Base-by-base conservation (phyloP, 1,140 invertebrate genomes). In the Leptopilina clavipes region DNA sequence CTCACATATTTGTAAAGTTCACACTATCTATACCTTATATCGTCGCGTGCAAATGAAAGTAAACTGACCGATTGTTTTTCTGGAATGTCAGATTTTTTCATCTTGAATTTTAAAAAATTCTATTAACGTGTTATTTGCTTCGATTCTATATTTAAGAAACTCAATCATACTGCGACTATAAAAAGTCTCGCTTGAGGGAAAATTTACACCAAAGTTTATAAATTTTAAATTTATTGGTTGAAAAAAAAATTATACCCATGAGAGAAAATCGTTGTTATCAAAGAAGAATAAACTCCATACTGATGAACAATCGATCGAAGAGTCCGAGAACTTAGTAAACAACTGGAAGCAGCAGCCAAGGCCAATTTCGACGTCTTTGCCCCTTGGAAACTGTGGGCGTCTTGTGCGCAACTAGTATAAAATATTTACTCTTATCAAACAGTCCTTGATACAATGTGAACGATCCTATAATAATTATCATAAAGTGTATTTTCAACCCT, bases 351-450 rank as follows among this genome's bases (percentile, higher is more conserved):
- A 52, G 48, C 14, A 52, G 48, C 48, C 48, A 52, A 52, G 48
- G 48, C 48, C 48, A 52, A 52, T 52, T 52, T 52, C 48, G 48
- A 52, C 48, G 48, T 52, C 48, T 52, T 52, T 52, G 48, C 48
- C 48, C 48, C 14, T 17, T 52, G 48, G 3, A 52, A 5, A 52
- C 7, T n/a, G 48, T 52, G 48, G 48, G 48, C 48, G 48, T 52
- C 3, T 52, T 52, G n/a, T 52, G 48, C 48, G 14, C 48, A 40
- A 40, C 37, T 9, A 14, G 45, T 48, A 14, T 2, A 48, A 48
- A 48, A 17, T 52, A 52, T 52, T 6, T 52, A 3, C 17, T 52
- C 8, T 52, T 52, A 52, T 52, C 45, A 12, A 48, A 14, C 45
- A 12, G 45, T 1, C 45, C 45, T 48, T 14, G 5, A 48, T 48